Evolutionary conservation across 2,888 invertebrate species (phyloP).

Genomic region (Plebejus melissa): DNA sequence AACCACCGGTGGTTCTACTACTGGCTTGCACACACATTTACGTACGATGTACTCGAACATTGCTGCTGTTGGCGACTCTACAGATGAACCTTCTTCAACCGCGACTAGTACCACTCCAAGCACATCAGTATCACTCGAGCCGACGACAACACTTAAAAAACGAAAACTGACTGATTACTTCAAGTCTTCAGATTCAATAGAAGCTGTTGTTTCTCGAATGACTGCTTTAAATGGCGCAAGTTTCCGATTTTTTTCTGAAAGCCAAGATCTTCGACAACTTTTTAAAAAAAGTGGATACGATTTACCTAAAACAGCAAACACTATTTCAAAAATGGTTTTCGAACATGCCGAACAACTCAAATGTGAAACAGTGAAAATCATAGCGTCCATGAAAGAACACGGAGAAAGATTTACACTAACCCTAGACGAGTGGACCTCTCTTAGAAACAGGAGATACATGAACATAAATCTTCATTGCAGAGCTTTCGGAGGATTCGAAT

Average conservation of each 20-base stretch:
- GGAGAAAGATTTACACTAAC: background rate
- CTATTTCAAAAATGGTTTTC: background rate
- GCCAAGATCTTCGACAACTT: background rate
- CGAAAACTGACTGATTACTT: no score
- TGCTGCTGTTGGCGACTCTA: no score
- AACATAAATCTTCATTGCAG: background rate
- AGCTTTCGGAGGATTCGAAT: no score
- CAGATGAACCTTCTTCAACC: no score
- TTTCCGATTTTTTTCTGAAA: background rate
- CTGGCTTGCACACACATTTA: no score
- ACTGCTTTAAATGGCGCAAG: background rate
- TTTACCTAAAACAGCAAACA: background rate
- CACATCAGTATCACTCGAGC: no score
- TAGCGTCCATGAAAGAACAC: background rate
- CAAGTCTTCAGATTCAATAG: no score
- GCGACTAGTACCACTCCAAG: no score
- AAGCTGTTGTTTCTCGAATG: no score
- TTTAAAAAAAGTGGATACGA: background rate
- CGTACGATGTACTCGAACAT: no score
- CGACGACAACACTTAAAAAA: no score
- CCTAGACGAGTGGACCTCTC: constrained; percentile 28
- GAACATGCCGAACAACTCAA: constrained; percentile 13
- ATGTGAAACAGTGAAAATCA: background rate
- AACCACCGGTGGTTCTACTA: no score
- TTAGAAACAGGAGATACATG: constrained; percentile 10